Conservation (phyloP, 2,797 vertebrate species). For the Crypturellus tataupa region DNA sequence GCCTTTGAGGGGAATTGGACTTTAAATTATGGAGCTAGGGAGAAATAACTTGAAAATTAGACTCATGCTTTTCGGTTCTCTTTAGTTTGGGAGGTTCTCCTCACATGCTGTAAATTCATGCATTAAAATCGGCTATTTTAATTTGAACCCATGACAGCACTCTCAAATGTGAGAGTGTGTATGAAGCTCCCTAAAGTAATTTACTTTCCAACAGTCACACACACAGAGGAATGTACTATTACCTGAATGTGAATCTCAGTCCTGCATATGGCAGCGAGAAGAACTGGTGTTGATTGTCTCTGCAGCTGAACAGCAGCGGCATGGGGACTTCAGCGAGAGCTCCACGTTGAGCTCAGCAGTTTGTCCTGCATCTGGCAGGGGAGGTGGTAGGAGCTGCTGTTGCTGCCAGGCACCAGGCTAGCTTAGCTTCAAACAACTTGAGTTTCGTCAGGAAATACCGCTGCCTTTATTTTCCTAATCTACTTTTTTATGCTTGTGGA, state of each 20-base stretch:
- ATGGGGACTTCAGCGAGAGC: no score
- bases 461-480: background rate
- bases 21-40: background rate
- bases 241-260: background rate
- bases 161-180: background rate
- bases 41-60: background rate
- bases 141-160: background rate
- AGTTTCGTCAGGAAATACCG: background rate
- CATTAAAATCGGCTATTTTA: background rate
- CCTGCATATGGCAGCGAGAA: background rate
- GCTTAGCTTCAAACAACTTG: background rate
- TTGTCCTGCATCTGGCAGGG: no score
- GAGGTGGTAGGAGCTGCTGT: background rate
- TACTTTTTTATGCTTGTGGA: background rate
- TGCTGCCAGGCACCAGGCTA: background rate
- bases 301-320: no score
- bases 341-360: no score
- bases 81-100: background rate
- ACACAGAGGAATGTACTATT: background rate
- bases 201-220: background rate
- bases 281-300: background rate
- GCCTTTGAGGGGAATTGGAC: background rate
- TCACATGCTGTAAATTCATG: background rate
- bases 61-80: background rate
- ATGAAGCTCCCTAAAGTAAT: background rate